Evolutionary conservation across 2,113 vertebrate genomes (phyloP), one percentile per base, ranked within the genome.

Genomic region (Ranitomeya imitator): DNA sequence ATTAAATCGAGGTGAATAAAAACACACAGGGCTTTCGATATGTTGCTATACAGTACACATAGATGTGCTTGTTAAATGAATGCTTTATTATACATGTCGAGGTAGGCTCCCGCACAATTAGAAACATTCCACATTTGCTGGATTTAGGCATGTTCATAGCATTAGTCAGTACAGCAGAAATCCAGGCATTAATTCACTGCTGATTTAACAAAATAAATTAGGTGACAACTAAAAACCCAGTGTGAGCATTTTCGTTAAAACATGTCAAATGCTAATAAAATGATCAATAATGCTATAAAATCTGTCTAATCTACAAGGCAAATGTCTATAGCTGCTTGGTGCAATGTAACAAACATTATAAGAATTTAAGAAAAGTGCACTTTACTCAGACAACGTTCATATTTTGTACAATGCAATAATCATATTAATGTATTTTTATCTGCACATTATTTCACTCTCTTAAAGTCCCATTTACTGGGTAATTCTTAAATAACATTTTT

Each of bases 201-300:
- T 84, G 82, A 71, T 84, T 71, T 65, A 84, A 71, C 82, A 84
- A 84, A 54, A 84, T 84, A 84, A 84, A 84, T 84, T 63, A 84
- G 65, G 82, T 84, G 82, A 84, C 82, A 84, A 83, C 52, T 84
- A 45, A 71, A 84, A 84, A 55, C 82, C 37, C 65, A 84, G 63
- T 71, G 82, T 84, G 82, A 84, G 82, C 82, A 84, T 67, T 84
- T 84, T 84, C 13, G 51, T 84, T 84, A 84, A 84, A 84, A 84
- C 82, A 71, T 71, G 82, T 84, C 82, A 84, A 84, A 69, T 71
- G 82, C 82, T 84, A 71, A 84, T 84, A 84, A 69, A 84, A 84
- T 84, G 82, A 84, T 84, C 82, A 84, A 84, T 84, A 84, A 84
- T 19, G 6, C 63, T 51, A 84, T 84, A 84, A 84, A 84, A 84